Base-by-base conservation (phyloP, 2,888 invertebrate species). In the Leptinotarsa juncta region DNA sequence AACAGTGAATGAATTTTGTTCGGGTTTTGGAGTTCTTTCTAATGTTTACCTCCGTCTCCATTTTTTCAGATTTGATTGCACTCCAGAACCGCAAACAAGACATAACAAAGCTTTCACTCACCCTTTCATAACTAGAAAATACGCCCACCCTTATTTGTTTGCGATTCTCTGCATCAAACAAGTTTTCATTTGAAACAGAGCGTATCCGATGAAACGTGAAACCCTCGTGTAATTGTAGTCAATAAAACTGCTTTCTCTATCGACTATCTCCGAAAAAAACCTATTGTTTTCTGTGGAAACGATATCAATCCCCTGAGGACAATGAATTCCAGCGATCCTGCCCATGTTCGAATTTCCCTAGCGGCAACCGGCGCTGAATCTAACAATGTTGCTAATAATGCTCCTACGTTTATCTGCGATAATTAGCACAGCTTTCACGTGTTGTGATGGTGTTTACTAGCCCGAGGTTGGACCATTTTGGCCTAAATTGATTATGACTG, bases 291-390 rank as follows among this genome's bases (percentile, higher is more conserved):
- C 62, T 32, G 42, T 42, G 32, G 32, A 62, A 62, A 32, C 42
- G 62, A 7, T 62, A 62, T 62, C 62, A 62, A 62, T 32, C n/a
- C 62, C 62, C 62, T 5, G 62, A 62, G 62, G 62, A 62, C 42
- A 62, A 62, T 62, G n/a, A 32, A 42, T 62, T 32, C 42, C 16
- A n/a, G 62, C 74, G 77, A 71, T 73, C 71, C 78, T 76, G 70
- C 74, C 72, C 67, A 66, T 77, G 72, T 76, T 77, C 72, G 76
- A 75, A 77, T 77, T 72, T 76, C 82, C 82, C 82, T 77, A 71
- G 81, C 75, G 79, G 80, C 81, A 65, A 73, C 73, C 78, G 78
- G 73, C 77, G 69, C 18, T 18, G 62, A 70, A 78, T 77, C 76
- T 75, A 79, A 81, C 79, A 77, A 77, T 79, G 79, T 79, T 79